These are phyloP conservation scores for Tadarida brasiliensis DNA, from an alignment of 2,797 vertebrate genomes.

Conservation along the genomic window DNA sequence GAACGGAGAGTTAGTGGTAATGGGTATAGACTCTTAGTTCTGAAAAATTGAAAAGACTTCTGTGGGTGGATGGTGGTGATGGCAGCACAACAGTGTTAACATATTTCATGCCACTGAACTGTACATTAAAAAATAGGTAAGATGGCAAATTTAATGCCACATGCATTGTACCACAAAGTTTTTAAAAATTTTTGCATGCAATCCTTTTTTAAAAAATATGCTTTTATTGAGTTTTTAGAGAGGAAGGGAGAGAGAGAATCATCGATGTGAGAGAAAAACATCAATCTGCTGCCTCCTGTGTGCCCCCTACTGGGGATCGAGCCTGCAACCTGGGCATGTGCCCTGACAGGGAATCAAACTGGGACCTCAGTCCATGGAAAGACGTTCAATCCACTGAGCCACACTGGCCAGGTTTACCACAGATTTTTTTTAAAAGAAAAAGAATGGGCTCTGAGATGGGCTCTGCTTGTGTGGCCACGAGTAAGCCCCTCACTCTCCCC, in stretches of 20 bases:
- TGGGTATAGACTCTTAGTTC: background rate
- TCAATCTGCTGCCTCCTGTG: too few species aligned
- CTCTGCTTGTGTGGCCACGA: background rate
- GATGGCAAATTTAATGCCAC: background rate
- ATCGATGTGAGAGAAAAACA: too few species aligned
- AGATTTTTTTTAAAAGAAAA: background rate
- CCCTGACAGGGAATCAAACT: too few species aligned
- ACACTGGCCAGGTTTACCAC: background rate
- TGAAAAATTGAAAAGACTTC: background rate
- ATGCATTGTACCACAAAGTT: background rate
- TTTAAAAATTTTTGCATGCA: background rate
- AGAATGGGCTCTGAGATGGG: background rate
- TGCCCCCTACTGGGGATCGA: too few species aligned
- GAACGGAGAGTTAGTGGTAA: rapidly evolving
- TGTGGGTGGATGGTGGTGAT: rapidly evolving
- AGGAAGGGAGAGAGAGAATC: too few species aligned
- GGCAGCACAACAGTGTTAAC: too few species aligned
- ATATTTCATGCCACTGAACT: background rate
- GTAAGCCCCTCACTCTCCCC: background rate
- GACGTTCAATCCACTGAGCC: too few species aligned
- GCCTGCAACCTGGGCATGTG: too few species aligned
- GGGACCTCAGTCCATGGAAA: too few species aligned
- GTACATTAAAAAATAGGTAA: rapidly evolving
- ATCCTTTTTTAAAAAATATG: background rate
- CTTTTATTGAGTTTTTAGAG: too few species aligned